phyloP scores from a whole-genome alignment of 2,888 invertebrate species.

The Cryptocephalus moraei region DNA sequence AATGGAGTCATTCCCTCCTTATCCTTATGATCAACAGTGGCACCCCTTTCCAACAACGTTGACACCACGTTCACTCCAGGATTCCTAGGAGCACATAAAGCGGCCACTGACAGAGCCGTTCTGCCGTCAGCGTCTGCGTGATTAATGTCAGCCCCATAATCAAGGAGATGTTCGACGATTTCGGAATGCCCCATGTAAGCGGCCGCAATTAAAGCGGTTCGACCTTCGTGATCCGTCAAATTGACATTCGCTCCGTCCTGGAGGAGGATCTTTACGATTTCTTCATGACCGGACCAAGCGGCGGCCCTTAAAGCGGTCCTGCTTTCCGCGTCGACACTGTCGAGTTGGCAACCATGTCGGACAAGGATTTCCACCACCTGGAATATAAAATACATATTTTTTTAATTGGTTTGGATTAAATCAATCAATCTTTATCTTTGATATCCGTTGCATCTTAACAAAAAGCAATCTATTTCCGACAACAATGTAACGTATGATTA shows the following conservation, averaged over 20 bases:
- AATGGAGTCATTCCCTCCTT: constrained; percentile 82
- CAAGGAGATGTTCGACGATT: constrained; percentile 73
- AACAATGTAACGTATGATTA: too few species aligned
- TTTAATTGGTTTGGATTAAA: too few species aligned
- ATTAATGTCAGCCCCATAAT: constrained; percentile 73
- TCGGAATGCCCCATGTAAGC: constrained; percentile 92
- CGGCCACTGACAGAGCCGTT: constrained; percentile 80
- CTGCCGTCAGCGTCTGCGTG: constrained; percentile 81
- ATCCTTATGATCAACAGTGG: constrained; percentile 73
- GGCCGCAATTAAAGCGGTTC: constrained; percentile 88
- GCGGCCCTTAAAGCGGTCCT: constrained; percentile 84
- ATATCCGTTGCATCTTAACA: too few species aligned
- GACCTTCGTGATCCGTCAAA: constrained; percentile 74
- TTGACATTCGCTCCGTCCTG: constrained; percentile 72
- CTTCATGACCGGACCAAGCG: constrained; percentile 90
- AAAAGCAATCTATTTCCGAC: too few species aligned
- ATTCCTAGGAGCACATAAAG: constrained; percentile 71
- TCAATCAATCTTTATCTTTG: too few species aligned
- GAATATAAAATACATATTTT: background rate
- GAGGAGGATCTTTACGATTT: constrained; percentile 64
- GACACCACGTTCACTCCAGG: constrained; percentile 62
- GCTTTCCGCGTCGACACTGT: constrained; percentile 79
- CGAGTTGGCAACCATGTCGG: constrained; percentile 70
- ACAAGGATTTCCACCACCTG: constrained; percentile 72
- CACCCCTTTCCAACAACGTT: constrained; percentile 69